These are phyloP conservation scores for Xerus inauris DNA, from an alignment of 2,113 vertebrate genomes.

Conservation along the genomic window DNA sequence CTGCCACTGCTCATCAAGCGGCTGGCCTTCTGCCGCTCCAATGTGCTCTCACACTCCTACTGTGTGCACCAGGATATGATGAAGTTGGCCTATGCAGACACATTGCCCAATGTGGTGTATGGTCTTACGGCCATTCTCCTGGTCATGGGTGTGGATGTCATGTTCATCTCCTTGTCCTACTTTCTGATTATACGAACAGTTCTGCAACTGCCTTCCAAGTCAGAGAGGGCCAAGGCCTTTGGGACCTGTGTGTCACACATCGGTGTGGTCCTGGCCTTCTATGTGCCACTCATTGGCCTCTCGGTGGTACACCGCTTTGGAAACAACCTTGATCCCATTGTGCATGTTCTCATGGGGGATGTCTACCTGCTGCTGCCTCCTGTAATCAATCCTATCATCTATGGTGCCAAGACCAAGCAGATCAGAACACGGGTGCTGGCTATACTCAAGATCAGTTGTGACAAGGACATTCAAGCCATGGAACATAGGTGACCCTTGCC, in stretches of 20 bases:
- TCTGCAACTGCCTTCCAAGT: constrained; percentile 75
- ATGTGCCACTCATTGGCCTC: constrained; percentile 79
- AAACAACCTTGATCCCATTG: constrained; percentile 71
- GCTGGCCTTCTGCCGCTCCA: constrained; percentile 75
- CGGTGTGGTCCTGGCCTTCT: constrained; percentile 79
- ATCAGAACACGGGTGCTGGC: constrained; percentile 75
- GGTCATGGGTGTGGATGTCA: constrained; percentile 76
- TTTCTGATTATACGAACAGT: constrained; percentile 77
- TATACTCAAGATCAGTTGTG: constrained; percentile 72
- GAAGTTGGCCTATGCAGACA: constrained; percentile 74
- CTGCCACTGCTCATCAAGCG: constrained; percentile 79
- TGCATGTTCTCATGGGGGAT: constrained; percentile 78
- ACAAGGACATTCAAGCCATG: constrained; percentile 61
- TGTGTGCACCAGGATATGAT: constrained; percentile 81
- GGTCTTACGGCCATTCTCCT: constrained; percentile 77
- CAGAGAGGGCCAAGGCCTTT: constrained; percentile 77
- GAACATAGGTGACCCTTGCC: neutral
- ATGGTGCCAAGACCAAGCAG: constrained; percentile 78
- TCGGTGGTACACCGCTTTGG: constrained; percentile 81
- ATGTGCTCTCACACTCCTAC: constrained; percentile 76
- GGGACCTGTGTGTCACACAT: constrained; percentile 82
- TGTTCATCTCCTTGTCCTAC: constrained; percentile 78
- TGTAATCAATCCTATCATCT: constrained; percentile 82
- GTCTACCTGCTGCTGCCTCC: constrained; percentile 81
- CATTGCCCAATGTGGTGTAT: constrained; percentile 72